A percentile compares a stretch with the other conserved stretches of the same genome.
phyloP scores from a whole-genome alignment of 2,797 vertebrate species.

The Sebastes itinus region DNA sequence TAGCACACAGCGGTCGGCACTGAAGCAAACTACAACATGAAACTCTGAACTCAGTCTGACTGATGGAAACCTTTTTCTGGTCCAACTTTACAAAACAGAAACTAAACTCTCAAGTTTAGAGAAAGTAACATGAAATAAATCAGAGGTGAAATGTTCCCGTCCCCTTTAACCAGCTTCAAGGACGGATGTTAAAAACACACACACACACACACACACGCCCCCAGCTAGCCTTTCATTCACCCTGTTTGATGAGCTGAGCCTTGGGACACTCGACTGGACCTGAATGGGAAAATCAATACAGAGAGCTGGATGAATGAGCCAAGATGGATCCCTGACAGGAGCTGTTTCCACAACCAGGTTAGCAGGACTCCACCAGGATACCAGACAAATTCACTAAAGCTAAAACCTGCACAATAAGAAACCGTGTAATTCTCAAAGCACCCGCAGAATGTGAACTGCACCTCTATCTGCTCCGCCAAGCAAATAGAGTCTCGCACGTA shows the following conservation, averaged over 20 bases:
- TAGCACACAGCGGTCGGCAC: too few relatives aligned
- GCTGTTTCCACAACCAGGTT: conserved; percentile 2
- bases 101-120: background rate
- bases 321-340: conserved; percentile 43
- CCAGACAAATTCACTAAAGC: background rate
- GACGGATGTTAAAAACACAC: background rate
- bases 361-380: background rate
- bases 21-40: too few relatives aligned
- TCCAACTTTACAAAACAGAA: background rate
- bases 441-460: background rate
- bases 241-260: conserved; percentile 39
- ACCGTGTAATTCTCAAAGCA: background rate
- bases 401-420: background rate
- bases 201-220: background rate
- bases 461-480: background rate
- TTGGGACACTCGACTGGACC: conserved; percentile 4
- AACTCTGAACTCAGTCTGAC: too few relatives aligned
- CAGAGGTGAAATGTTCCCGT: background rate
- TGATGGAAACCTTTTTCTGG: too few relatives aligned
- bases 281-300: conserved; percentile 37
- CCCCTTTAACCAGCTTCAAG: conserved; percentile 25
- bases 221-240: conserved; percentile 26
- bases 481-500: background rate
- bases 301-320: conserved; percentile 24
- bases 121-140: background rate